Evolutionary conservation across 2,113 vertebrate genomes (phyloP).

Genomic region (Poeciliopsis prolifica): DNA sequence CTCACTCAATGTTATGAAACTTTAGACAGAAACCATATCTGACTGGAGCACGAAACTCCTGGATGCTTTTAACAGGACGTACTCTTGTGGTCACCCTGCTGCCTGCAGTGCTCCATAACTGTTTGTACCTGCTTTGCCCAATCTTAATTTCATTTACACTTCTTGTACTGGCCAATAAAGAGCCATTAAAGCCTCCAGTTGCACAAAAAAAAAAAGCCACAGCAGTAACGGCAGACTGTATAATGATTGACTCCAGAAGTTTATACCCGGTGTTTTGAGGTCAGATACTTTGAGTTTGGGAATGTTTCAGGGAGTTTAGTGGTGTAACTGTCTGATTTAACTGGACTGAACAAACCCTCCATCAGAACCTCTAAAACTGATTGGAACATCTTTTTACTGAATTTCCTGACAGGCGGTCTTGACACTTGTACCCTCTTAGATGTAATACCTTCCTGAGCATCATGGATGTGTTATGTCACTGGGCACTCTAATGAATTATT

Average conservation of each 20-base stretch:
- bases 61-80: slow-evolving; percentile 22
- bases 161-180: slow-evolving; percentile 55
- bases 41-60: slow-evolving; percentile 56
- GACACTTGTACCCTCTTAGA: slow-evolving; percentile 36
- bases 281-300: slow-evolving; percentile 50
- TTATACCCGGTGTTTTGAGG: slow-evolving; percentile 69
- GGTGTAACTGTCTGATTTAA: slow-evolving; percentile 14
- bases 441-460: slow-evolving; percentile 10
- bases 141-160: slow-evolving; percentile 44
- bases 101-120: slow-evolving; percentile 14
- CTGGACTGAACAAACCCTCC: slow-evolving; percentile 25
- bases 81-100: slow-evolving; percentile 16
- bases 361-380: slow-evolving; percentile 33
- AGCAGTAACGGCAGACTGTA: slow-evolving; percentile 58
- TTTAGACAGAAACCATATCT: slow-evolving; percentile 45
- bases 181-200: slow-evolving; percentile 68
- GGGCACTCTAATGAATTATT: slow-evolving; percentile 34
- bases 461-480: slow-evolving; percentile 40
- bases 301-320: slow-evolving; percentile 47
- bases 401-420: background rate
- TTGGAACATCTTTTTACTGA: slow-evolving; percentile 9
- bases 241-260: slow-evolving; percentile 60
- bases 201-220: slow-evolving; percentile 61
- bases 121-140: slow-evolving; percentile 30
- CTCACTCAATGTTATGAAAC: slow-evolving; percentile 61